Evolutionary conservation across 2,888 invertebrate species (phyloP), one percentile per base, ranked within the genome.

Genomic region (Steinernema hermaphroditum): DNA sequence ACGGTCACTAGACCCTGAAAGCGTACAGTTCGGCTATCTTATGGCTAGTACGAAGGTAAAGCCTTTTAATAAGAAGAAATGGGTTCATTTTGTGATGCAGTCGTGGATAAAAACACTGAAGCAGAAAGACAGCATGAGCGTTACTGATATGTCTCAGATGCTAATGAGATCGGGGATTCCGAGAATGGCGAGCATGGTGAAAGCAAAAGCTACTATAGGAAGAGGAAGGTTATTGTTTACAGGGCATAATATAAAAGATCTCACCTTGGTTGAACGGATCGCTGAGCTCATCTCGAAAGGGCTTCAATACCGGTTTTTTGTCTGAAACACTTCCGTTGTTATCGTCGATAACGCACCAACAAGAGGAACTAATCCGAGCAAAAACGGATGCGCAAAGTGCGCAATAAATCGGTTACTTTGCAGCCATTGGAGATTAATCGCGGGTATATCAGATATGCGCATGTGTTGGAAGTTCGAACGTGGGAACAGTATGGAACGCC

Each of bases 1-100:
- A 98, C 90, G 81, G 92, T 91, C 68, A 94, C 94, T 83, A 92
- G 89, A 85, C 92, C 93, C 93, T 88, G 62, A 24, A 82, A 62
- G 37, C n/a, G 22, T 34, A 69, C 24, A 54, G 19, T 6, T 16
- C 2, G 19, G 1, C 22, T 2, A 62, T 62, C 62, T 9, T 19
- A 6, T 2, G 29, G 14, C n/a, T n/a, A n/a, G n/a, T n/a, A n/a
- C n/a, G n/a, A n/a, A n/a, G n/a, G n/a, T n/a, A n/a, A n/a, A n/a
- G n/a, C n/a, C n/a, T n/a, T n/a, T n/a, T n/a, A n/a, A n/a, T n/a
- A n/a, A n/a, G n/a, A n/a, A n/a, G n/a, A n/a, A n/a, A n/a, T n/a
- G n/a, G n/a, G n/a, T n/a, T n/a, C n/a, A n/a, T n/a, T n/a, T n/a
- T n/a, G n/a, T n/a, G n/a, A n/a, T n/a, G n/a, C n/a, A n/a, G n/a